Base-by-base conservation (phyloP, 2,113 vertebrate species). In the Nothoprocta pentlandii region DNA sequence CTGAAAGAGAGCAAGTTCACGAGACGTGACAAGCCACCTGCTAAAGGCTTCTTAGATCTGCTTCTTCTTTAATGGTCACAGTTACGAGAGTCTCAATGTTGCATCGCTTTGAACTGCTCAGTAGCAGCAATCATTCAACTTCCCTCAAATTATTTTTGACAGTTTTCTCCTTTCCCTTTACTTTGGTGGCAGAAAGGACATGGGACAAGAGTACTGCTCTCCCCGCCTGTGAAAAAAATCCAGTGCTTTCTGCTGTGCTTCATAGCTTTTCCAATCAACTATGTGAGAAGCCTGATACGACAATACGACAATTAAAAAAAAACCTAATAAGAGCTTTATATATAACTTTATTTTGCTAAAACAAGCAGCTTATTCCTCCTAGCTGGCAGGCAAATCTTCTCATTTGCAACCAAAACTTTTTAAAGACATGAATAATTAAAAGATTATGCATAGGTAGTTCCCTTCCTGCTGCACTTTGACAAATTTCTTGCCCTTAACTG, bases 1-100 rank as follows among this genome's bases (percentile, higher is more conserved):
- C 99, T 99, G 56, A 39, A 95, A 97, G 95, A 75, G 34, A 91
- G 66, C 49, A 16, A 63, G 32, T 41, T 80, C 59, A 80, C 42
- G 47, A 8, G 16, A 73, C 42, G 63, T 30, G 84, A 53, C 21
- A 62, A 76, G n/a, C 17, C 42, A 87, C n/a, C 41, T 56, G 6
- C 51, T 71, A 44, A 90, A 78, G 34, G 39, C 22, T 8, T 77
- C 49, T 49, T 49, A 22, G 49, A 4, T 49, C 21, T 47, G 20
- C 42, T 54, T 70, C 42, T 21, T 85, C 13, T 21, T 71, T 70
- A 44, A 86, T 71, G 19, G 46, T 64, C 46, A 70, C 12, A 51
- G 8, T 58, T 81, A 87, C 8, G 67, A 47, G 53, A 87, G 46
- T 80, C 20, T 49, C 34, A 39, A 20, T 36, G 25, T 10, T 26